Conservation (phyloP, 2,888 invertebrate species). For the Epiblema foenella region DNA sequence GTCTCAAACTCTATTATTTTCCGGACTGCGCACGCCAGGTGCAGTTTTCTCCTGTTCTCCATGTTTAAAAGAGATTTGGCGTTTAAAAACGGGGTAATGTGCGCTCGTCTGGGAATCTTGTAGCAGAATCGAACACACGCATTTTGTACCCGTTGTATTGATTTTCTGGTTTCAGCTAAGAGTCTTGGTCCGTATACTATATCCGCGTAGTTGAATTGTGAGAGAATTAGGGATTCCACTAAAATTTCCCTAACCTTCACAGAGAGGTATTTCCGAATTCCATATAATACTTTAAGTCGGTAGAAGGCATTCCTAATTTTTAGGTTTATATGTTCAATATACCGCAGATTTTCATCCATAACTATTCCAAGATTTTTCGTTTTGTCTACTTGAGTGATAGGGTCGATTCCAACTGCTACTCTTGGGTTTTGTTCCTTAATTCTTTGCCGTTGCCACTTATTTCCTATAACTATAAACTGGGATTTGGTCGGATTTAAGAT, state of each 20-base stretch:
- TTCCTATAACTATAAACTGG: not conserved
- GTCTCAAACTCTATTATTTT: too few species aligned
- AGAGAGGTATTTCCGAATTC: not conserved
- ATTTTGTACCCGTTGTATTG: too few species aligned
- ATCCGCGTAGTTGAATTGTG: not conserved
- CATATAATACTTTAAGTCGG: not conserved
- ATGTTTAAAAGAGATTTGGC: too few species aligned
- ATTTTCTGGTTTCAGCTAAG: too few species aligned
- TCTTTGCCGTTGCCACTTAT: not conserved
- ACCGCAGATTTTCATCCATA: not conserved
- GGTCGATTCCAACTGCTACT: not conserved
- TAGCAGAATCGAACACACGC: too few species aligned
- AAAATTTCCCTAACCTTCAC: too few species aligned
- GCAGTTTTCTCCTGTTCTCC: too few species aligned
- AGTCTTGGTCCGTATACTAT: slow-evolving; percentile 2
- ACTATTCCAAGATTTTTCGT: slow-evolving; percentile 1
- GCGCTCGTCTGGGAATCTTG: too few species aligned
- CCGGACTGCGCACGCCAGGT: too few species aligned
- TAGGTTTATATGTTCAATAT: not conserved
- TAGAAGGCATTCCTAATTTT: not conserved
- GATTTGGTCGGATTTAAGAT: not conserved
- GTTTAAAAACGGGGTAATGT: too few species aligned
- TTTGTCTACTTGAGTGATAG: not conserved
- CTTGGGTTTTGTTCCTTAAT: not conserved
- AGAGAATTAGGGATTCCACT: not conserved